phyloP scores from a whole-genome alignment of 2,113 vertebrate genomes.

The Rhombomys opimus region DNA sequence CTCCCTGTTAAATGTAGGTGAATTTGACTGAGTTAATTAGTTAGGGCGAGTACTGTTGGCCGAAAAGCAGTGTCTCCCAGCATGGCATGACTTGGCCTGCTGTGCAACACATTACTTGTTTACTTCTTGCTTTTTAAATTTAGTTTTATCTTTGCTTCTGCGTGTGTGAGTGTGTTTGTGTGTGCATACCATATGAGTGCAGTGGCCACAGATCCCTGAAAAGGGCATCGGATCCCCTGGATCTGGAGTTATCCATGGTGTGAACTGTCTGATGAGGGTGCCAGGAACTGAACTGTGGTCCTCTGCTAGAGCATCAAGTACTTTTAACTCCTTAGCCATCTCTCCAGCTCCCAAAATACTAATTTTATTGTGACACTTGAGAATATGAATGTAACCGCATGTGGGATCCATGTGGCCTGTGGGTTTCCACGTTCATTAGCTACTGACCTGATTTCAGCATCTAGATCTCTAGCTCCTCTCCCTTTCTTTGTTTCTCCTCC shows the following conservation, averaged over 20 bases:
- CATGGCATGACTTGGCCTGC: rapidly evolving
- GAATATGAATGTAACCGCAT: rapidly evolving
- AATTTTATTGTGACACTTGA: background rate
- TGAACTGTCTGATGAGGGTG: background rate
- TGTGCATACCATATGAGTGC: background rate
- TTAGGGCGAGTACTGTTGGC: rapidly evolving
- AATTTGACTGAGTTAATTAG: background rate
- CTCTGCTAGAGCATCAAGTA: background rate
- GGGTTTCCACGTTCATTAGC: rapidly evolving
- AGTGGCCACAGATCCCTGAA: background rate
- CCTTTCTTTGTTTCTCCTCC: background rate
- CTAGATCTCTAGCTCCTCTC: background rate
- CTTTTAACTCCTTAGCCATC: background rate
- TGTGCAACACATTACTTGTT: rapidly evolving
- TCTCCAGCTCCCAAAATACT: background rate
- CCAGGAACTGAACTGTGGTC: background rate
- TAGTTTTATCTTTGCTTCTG: background rate
- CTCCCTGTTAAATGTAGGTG: background rate
- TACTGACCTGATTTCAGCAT: rapidly evolving
- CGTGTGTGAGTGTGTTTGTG: background rate
- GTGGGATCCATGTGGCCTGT: rapidly evolving
- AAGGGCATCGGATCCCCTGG: background rate
- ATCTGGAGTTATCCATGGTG: background rate
- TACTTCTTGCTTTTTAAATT: background rate
- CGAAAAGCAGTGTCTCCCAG: rapidly evolving